Evolutionary conservation across 2,113 vertebrate genomes (phyloP), one percentile per base, ranked within the genome.

Genomic region (Pygoscelis adeliae): DNA sequence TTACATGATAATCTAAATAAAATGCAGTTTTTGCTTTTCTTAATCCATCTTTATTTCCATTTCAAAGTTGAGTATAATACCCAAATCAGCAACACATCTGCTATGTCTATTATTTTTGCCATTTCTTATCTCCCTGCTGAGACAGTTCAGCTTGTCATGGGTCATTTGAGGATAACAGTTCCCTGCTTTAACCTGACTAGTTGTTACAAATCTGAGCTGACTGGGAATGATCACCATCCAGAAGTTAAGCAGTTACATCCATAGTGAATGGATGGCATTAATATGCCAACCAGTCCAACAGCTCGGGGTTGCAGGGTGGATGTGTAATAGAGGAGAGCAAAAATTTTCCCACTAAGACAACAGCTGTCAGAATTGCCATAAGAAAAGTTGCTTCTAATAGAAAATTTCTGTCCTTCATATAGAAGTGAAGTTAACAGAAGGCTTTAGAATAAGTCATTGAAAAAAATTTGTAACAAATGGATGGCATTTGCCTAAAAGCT

Each of bases 111-210:
- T 78, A 70, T 67, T 96, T 96, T 96, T 94, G 63, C 71, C 34
- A 49, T 96, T 90, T 85, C 70, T 91, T 95, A 91, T 96, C 76
- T 96, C 78, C 59, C 30, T 59, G 15, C 52, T 86, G 63, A 91
- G 72, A 81, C 73, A 83, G 7, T 92, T 92, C 42, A 87, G 11
- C 26, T 55, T 95, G 34, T 59, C 50, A 29, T 40, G 72, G 96
- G 93, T 97, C 91, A 76, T 94, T 88, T 52, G 19, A 95, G 97
- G 97, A 97, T 83, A 97, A 83, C 19, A 67, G 23, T 84, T 95
- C 44, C n/a, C 38, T 78, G 40, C 38, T 87, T 93, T 90, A 95
- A 95, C 73, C 44, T 80, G 62, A 52, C 46, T 92, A 52, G 47
- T 83, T 90, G 11, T 65, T 89, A 73, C 53, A 81, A 81, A 89